Evolutionary conservation across 2,113 vertebrate genomes (phyloP).

Genomic region (Psettodes erumei): DNA sequence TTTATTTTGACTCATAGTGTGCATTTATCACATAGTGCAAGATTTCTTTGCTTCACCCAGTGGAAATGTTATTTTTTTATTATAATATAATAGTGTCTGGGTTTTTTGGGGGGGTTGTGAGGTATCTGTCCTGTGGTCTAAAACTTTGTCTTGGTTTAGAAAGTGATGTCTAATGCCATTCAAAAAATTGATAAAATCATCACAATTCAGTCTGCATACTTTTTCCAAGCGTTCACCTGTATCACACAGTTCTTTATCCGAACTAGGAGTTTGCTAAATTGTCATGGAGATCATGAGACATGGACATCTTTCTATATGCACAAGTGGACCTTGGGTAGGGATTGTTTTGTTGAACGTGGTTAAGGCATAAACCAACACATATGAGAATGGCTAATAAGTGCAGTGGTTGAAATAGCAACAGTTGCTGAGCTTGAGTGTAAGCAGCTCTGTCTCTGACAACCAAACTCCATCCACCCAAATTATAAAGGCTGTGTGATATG

Average conservation of each 20-base stretch:
- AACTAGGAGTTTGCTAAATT: not conserved
- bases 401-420: not conserved
- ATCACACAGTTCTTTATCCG: not conserved
- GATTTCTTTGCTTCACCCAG: constrained; percentile 25
- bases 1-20: constrained; percentile 36
- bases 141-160: constrained; percentile 20
- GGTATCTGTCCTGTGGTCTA: constrained; percentile 19
- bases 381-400: constrained; percentile 8
- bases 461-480: constrained; percentile 15
- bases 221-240: not conserved
- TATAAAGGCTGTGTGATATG: not conserved
- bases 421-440: not conserved
- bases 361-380: not conserved
- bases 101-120: constrained; percentile 16
- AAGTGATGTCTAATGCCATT: constrained; percentile 4
- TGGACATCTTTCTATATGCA: not conserved
- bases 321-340: not conserved
- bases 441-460: constrained; percentile 20
- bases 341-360: constrained; percentile 16
- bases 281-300: not conserved
- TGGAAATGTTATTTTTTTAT: constrained; percentile 35
- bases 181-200: not conserved
- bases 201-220: not conserved
- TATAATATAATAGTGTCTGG: constrained; percentile 13
- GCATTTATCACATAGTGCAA: constrained; percentile 7